Base-by-base conservation (phyloP, 2,888 invertebrate genomes). In the Caenorhabditis angaria region DNA sequence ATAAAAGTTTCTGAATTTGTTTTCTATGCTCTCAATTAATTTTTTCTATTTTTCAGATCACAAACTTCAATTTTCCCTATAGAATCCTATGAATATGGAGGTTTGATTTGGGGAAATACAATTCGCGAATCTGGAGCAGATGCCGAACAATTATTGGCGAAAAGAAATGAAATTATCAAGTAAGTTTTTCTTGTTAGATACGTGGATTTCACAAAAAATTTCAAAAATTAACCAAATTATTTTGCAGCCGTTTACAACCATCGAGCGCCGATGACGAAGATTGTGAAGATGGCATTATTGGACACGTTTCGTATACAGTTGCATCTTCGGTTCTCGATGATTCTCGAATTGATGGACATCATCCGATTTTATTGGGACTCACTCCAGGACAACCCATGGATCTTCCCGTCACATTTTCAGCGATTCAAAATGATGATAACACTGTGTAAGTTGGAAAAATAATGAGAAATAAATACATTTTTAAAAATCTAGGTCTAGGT, bases 231-330 rank as follows among this genome's bases (percentile, higher is more conserved):
- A n/a, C n/a, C n/a, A n/a, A n/a, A n/a, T 8, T 56, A 22, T 6
- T 32, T 67, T 68, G 22, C 58, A 77, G 74, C 29, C 77, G 74
- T 8, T 64, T 74, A 25, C 68, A 63, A 1, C 71, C 77, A 18
- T 73, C 74, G 8, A 59, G 66, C 1, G 57, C 76, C 22, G 80
- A 80, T 48, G 80, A 77, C 18, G 76, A 77, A 25, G 78, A 77
- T 22, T 70, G 64, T 12, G 73, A 76, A 56, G 75, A 80, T 25
- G 66, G 75, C n/a, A 77, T 75, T 12, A 66, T 80, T 56, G 83
- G 83, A 8, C 85, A 86, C 61, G 85, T 86, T 25, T 81, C 82
- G n/a, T 86, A 82, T 59, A 85, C 84, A 6, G 85, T 85, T 1
- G 84, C 84, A 2, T 82, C 73, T 28, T 81, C 81, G 18, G 83